Evolutionary conservation across 1,140 invertebrate genomes (phyloP).

Genomic region (Leguminivora glycinivorella): DNA sequence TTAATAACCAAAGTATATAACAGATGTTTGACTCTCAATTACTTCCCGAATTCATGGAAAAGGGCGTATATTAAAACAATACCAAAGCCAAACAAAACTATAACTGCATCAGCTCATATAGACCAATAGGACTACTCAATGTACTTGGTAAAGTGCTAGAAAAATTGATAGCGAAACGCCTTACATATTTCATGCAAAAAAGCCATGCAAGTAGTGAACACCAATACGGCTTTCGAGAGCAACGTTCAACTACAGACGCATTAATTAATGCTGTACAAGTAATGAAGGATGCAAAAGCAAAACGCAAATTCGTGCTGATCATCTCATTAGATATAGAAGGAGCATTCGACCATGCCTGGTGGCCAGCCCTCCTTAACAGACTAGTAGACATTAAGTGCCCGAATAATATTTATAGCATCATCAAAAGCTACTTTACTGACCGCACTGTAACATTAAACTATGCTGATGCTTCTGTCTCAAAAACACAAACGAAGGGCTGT

Average conservation of each 20-base stretch:
- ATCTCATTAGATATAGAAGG: slow-evolving; percentile 42
- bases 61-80: slow-evolving; percentile 8
- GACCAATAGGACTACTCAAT: slow-evolving; percentile 32
- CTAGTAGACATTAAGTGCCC: slow-evolving; percentile 6
- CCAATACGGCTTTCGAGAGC: slow-evolving; percentile 41
- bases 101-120: not conserved
- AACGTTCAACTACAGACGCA: slow-evolving; percentile 33
- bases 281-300: slow-evolving; percentile 6
- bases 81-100: slow-evolving; percentile 21
- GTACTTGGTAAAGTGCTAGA: slow-evolving; percentile 43
- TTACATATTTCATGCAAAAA: not conserved
- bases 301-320: slow-evolving; percentile 5
- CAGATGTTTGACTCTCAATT: slow-evolving; percentile 1
- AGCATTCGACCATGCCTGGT: slow-evolving; percentile 28
- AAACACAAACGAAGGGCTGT: not conserved
- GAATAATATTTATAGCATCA: too few species aligned
- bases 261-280: slow-evolving; percentile 29
- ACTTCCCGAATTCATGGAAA: slow-evolving; percentile 29
- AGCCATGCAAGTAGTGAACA: not conserved
- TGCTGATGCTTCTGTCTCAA: not conserved
- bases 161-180: slow-evolving; percentile 32
- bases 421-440: not conserved
- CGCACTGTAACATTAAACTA: slow-evolving; percentile 23
- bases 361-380: slow-evolving; percentile 35
- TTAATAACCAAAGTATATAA: not conserved